phyloP scores from a whole-genome alignment of 1,140 invertebrate genomes.

The Temnothorax curvispinosus region DNA sequence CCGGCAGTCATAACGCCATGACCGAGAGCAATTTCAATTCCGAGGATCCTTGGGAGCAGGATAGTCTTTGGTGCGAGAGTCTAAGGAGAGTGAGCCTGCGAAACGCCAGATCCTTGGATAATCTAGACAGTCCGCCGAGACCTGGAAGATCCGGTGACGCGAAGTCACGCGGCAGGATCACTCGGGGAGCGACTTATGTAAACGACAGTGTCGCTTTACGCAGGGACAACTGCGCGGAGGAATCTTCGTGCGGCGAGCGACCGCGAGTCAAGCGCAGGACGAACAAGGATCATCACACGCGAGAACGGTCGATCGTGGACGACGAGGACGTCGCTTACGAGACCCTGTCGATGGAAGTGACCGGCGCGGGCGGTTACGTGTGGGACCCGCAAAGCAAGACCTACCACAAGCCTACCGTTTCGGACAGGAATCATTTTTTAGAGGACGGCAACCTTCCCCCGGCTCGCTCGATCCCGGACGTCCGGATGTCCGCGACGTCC shows the following conservation, averaged over 20 bases:
- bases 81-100: conserved; percentile 91
- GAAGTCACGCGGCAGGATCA: conserved; percentile 84
- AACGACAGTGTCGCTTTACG: conserved; percentile 87
- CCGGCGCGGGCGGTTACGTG: conserved; percentile 81
- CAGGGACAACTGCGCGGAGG: conserved; percentile 56
- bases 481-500: conserved; percentile 76
- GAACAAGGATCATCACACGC: conserved; percentile 72
- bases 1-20: neutral
- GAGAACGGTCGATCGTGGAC: conserved; percentile 44
- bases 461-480: conserved; percentile 64
- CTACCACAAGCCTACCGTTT: conserved; percentile 68
- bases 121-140: conserved; percentile 87
- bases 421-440: conserved; percentile 85
- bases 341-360: conserved; percentile 78
- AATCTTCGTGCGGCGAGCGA: conserved; percentile 56
- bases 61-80: conserved; percentile 92
- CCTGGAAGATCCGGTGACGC: conserved; percentile 49
- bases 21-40: conserved; percentile 79
- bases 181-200: conserved; percentile 90
- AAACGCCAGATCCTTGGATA: conserved; percentile 92
- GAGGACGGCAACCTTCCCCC: conserved; percentile 86
- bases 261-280: conserved; percentile 64
- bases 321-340: conserved; percentile 79
- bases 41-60: conserved; percentile 93
- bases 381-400: conserved; percentile 85